phyloP scores from a whole-genome alignment of 2,113 vertebrate genomes.

The Myiagra hebetior region DNA sequence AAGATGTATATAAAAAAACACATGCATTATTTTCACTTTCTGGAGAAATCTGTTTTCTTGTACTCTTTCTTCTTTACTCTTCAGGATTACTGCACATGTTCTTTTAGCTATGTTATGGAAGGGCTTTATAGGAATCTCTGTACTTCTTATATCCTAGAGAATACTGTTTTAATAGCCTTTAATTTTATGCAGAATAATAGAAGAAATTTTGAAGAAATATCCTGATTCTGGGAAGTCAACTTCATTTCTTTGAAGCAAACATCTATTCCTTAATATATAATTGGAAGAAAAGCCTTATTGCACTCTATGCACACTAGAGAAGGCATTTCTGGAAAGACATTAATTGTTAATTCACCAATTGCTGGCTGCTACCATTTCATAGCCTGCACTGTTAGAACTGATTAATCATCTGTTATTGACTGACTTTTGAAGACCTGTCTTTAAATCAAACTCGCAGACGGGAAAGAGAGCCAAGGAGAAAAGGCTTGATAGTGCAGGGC shows the following conservation, averaged over 20 bases:
- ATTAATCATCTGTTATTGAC: slow-evolving; percentile 46
- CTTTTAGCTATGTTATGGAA: neutral
- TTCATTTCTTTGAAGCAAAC: neutral
- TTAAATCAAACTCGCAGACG: slow-evolving; percentile 41
- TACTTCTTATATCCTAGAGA: neutral
- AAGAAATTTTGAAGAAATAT: neutral
- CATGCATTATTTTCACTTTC: neutral
- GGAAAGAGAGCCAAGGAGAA: slow-evolving; percentile 15
- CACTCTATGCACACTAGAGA: neutral
- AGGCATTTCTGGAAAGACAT: slow-evolving; percentile 21
- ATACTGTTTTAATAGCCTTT: neutral
- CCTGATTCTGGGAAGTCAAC: neutral
- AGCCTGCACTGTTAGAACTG: neutral
- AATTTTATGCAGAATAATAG: neutral
- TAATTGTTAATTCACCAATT: slow-evolving; percentile 22
- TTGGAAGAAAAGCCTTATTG: neutral
- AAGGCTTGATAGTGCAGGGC: neutral
- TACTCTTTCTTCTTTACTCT: neutral
- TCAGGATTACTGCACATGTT: neutral
- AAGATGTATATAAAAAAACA: neutral
- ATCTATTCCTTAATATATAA: neutral
- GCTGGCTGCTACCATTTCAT: neutral
- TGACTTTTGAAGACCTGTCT: slow-evolving; percentile 37
- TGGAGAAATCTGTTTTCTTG: neutral
- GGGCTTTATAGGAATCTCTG: neutral